Evolutionary conservation across 2,888 invertebrate species (phyloP), one percentile per base, ranked within the genome.

Genomic region (Buathra laborator): DNA sequence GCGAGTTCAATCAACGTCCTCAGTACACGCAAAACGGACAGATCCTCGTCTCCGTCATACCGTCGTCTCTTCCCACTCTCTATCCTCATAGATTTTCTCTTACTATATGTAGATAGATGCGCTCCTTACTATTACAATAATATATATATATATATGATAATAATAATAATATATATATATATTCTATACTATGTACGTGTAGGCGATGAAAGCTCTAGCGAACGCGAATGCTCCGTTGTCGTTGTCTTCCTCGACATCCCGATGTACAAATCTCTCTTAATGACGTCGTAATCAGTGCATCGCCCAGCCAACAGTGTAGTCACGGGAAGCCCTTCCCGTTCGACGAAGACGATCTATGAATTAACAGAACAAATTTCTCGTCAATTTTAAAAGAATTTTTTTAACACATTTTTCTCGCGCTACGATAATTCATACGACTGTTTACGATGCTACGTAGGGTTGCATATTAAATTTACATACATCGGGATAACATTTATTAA

Each of bases 321-420:
- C 97, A 94, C 97, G 96, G 89, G 96, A 96, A 95, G 96, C 96
- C 94, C 96, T 96, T 94, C 97, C 97, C 95, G 96, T 95, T 94
- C 98, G 97, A 93, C 96, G 96, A 94, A 96, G 95, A 93, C 97
- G 97, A 94, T 95, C 97, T 96, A 95, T 94, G 95, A 95, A 88
- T 92, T 19, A 62, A 16, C 89, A 90, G 92, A 91, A 91, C 85
- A 67, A 64, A 9, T 44, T 76, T 53, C 44, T 53, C 51, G 37
- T 43, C 51, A 24, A 56, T 71, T 59, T 56, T 67, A 12, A 3
- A 29, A 51, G 48, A 51, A 16, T 53, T 32, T 53, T 66, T 43
- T 53, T 64, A 32, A 12, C 46, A 44, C 19, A 19, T 51, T 44
- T 76, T 67, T 76, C 37, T 53, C 1, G 19, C 9, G 37, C 37